These are phyloP conservation scores for Thryonomys swinderianus DNA, from an alignment of 2,113 vertebrate genomes.

Conservation along the genomic window DNA sequence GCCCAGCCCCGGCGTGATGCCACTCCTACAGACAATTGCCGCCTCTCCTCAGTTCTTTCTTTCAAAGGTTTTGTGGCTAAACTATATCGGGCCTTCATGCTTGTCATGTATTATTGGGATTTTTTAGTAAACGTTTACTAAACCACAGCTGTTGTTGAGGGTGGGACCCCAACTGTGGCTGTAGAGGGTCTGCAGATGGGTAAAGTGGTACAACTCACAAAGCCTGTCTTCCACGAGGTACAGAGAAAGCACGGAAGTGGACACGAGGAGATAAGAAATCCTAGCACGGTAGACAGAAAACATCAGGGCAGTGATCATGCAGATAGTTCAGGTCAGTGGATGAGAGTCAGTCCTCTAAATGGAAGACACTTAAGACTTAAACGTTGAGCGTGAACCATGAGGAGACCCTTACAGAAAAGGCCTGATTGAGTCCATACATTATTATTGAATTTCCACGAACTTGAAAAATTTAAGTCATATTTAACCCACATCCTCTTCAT, in stretches of 20 bases:
- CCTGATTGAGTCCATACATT: background rate
- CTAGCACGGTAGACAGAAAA: background rate
- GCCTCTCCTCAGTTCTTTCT: background rate
- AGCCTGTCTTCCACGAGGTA: background rate
- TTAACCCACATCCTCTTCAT: too few species aligned
- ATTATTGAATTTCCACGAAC: too few species aligned
- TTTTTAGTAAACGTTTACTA: background rate
- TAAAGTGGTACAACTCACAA: background rate
- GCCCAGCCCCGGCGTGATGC: background rate
- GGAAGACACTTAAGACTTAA: background rate
- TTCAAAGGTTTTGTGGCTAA: background rate
- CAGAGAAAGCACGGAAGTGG: background rate
- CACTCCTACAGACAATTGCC: background rate
- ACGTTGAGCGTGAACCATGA: background rate
- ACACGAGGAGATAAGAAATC: background rate
- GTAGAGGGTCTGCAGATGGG: background rate
- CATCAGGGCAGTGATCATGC: background rate
- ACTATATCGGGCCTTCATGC: background rate
- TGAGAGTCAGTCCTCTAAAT: background rate
- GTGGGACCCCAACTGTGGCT: background rate
- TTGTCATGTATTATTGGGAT: background rate
- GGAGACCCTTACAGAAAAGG: background rate
- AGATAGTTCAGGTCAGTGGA: background rate
- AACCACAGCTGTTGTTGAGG: background rate
- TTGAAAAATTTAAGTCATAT: too few species aligned